A percentile compares a stretch with the other conserved stretches of the same genome.
Evolutionary conservation across 2,888 invertebrate species (phyloP).

Genomic region (Zootermopsis nevadensis): DNA sequence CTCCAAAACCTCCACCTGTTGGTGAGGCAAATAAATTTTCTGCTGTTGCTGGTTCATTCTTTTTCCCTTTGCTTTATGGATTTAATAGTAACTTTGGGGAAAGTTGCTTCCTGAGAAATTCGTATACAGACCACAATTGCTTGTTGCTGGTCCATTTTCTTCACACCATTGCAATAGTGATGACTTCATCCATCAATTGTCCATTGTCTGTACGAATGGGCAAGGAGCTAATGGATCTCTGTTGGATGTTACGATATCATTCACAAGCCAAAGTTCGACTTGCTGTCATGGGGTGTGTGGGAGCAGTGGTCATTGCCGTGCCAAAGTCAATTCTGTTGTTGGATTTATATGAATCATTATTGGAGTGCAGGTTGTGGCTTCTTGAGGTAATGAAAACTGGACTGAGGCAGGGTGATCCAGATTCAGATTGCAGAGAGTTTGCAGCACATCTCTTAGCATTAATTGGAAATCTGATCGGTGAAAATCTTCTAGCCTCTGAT

Average conservation of each 20-base stretch:
- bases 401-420: conserved; percentile 68
- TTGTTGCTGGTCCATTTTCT: conserved; percentile 74
- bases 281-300: conserved; percentile 75
- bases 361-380: conserved; percentile 77
- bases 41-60: conserved; percentile 80
- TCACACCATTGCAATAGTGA: conserved; percentile 74
- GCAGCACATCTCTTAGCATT: conserved; percentile 72
- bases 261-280: conserved; percentile 74
- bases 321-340: conserved; percentile 69
- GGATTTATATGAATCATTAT: conserved; percentile 72
- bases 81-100: conserved; percentile 66
- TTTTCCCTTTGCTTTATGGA: conserved; percentile 82
- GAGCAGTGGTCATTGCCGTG: conserved; percentile 72
- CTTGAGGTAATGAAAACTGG: conserved; percentile 67
- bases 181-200: conserved; percentile 77
- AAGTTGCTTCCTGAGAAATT: neutral
- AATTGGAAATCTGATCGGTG: conserved; percentile 59
- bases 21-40: conserved; percentile 74
- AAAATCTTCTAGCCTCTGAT: neutral
- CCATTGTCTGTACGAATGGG: conserved; percentile 73
- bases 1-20: conserved; percentile 60
- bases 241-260: conserved; percentile 73
- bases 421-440: conserved; percentile 72
- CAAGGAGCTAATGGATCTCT: conserved; percentile 75
- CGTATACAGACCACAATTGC: conserved; percentile 47